phyloP scores from a whole-genome alignment of 2,888 invertebrate species.

The Cordilura impudica region DNA sequence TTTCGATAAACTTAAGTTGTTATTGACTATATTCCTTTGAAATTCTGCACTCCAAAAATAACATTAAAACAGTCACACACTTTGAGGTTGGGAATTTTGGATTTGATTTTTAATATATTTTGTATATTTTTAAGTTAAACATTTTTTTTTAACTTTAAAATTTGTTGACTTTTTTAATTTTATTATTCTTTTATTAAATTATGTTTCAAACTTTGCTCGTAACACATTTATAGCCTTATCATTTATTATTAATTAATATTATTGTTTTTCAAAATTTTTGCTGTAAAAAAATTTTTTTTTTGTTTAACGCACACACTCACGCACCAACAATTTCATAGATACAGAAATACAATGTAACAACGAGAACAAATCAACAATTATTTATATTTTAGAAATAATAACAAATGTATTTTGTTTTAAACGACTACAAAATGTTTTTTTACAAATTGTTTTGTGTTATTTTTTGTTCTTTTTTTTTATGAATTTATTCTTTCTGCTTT shows the following conservation, averaged over 20 bases:
- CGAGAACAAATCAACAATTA: constrained; percentile 32
- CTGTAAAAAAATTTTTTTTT: constrained; percentile 16
- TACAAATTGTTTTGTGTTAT: constrained; percentile 15
- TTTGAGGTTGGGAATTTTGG: too few relatives aligned
- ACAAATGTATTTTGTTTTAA: constrained; percentile 40
- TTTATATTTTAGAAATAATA: constrained; percentile 43
- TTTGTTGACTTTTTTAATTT: background rate
- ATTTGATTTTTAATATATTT: background rate
- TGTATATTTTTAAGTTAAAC: too few relatives aligned
- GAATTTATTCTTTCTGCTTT: constrained; percentile 15
- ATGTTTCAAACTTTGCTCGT: background rate
- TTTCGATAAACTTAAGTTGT: too few relatives aligned
- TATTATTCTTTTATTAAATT: background rate
- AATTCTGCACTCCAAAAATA: too few relatives aligned
- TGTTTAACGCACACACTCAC: constrained; percentile 25
- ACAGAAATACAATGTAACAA: constrained; percentile 14
- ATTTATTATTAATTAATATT: background rate
- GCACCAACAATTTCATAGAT: constrained; percentile 9
- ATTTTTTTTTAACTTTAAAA: background rate
- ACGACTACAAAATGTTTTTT: constrained; percentile 26
- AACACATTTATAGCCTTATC: background rate
- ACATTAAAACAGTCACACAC: too few relatives aligned
- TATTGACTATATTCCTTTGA: too few relatives aligned
- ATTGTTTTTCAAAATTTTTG: background rate
- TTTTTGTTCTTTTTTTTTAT: constrained; percentile 19